phyloP scores from a whole-genome alignment of 1,140 invertebrate genomes.

The Drosophila kikkawai region DNA sequence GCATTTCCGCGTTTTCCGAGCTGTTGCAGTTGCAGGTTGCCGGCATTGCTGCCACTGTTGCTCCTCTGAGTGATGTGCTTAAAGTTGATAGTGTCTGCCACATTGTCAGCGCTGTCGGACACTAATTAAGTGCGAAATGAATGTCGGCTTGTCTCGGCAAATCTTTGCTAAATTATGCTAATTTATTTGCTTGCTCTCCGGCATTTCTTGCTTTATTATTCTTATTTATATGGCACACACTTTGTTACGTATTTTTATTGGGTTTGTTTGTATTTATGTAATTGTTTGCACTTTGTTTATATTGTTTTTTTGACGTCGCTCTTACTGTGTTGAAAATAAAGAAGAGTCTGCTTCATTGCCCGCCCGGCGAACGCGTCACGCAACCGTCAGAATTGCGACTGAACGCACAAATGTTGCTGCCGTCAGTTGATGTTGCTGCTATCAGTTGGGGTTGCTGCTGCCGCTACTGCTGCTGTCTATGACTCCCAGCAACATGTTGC shows the following conservation, averaged over 20 bases:
- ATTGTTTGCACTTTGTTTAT: conserved; percentile 25
- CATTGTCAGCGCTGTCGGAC: conserved; percentile 72
- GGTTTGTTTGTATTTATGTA: conserved; percentile 10
- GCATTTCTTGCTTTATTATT: not conserved
- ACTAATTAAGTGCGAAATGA: conserved; percentile 81
- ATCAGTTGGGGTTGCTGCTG: conserved; percentile 45
- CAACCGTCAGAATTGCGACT: conserved; percentile 65
- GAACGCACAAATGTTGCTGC: conserved; percentile 60
- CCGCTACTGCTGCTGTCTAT: not conserved
- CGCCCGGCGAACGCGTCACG: conserved; percentile 49
- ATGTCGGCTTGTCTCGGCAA: conserved; percentile 45
- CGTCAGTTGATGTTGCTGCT: conserved; percentile 38
- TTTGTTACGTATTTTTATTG: conserved; percentile 30
- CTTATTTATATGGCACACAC: conserved; percentile 23
- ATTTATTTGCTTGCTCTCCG: conserved; percentile 21
- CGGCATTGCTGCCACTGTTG: not conserved
- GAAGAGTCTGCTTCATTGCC: conserved; percentile 26
- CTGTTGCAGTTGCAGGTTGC: conserved; percentile 40
- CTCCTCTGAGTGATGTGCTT: conserved; percentile 63
- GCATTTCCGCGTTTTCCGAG: conserved; percentile 68
- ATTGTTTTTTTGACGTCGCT: conserved; percentile 10
- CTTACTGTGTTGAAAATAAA: not conserved
- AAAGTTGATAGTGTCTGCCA: conserved; percentile 76
- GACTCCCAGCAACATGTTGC: conserved; percentile 64
- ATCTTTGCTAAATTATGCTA: conserved; percentile 34